A percentile compares a stretch with the other conserved stretches of the same genome.
Evolutionary conservation across 2,797 vertebrate genomes (phyloP).

Genomic region (Notolabrus celidotus): DNA sequence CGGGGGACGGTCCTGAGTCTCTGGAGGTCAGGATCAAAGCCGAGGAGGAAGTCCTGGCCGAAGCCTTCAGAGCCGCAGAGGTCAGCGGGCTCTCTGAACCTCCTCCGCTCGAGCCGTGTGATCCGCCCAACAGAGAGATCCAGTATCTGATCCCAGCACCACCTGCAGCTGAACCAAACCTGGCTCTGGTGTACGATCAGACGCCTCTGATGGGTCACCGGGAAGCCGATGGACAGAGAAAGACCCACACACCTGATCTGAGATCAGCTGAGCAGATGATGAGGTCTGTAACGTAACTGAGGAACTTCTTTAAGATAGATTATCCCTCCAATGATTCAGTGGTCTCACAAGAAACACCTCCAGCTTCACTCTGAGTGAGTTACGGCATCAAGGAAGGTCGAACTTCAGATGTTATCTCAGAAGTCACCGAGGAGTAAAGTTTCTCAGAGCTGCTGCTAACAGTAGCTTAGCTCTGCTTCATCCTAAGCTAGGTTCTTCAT

Average conservation of each 20-base stretch:
- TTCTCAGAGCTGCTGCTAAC: no score
- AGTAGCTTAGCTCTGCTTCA: no score
- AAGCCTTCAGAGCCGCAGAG: constrained; percentile 28
- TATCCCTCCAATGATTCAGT: no score
- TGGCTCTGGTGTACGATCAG: constrained; percentile 3
- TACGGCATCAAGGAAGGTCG: no score
- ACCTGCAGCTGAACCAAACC: background rate
- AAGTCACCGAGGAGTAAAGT: no score
- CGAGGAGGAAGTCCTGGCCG: constrained; percentile 25
- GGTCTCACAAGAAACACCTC: no score
- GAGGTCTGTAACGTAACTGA: constrained; percentile 36
- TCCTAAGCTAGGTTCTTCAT: no score
- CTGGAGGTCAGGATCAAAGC: constrained; percentile 39
- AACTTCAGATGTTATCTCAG: no score
- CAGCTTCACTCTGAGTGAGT: no score
- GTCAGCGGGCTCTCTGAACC: background rate
- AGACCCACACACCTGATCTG: background rate
- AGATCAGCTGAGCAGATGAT: constrained; percentile 4
- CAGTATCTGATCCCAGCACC: constrained; percentile 2
- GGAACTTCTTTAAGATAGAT: background rate
- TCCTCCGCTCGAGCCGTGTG: background rate
- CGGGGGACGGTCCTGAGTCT: background rate
- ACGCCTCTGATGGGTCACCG: background rate
- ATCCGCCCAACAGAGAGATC: background rate
- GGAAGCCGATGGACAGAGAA: background rate